Evolutionary conservation across 37 sponge, comb jelly and placozoan genomes (phyloP).

Genomic region (Mnemiopsis leidyi): DNA sequence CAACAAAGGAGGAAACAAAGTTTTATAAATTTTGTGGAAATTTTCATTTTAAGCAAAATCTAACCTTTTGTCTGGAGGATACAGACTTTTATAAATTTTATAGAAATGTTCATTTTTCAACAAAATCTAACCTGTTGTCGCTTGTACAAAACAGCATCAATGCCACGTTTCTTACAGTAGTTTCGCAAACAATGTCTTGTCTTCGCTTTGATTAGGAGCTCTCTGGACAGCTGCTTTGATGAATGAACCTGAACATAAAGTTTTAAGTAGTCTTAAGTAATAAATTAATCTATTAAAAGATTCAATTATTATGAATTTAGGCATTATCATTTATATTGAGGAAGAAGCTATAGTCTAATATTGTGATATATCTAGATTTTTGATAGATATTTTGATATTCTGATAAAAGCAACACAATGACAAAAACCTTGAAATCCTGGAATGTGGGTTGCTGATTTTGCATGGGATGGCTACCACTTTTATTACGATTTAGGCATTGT

Average conservation of each 20-base stretch:
- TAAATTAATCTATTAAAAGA: no score
- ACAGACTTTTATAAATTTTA: no score
- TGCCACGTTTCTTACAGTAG: conserved; percentile 19
- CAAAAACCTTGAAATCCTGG: conserved; percentile 15
- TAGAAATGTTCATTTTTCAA: no score
- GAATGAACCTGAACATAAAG: conserved; percentile 46
- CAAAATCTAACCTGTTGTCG: conserved; percentile 4
- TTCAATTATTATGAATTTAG: no score
- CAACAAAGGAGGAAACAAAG: no score
- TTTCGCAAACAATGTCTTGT: neutral
- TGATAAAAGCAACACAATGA: neutral
- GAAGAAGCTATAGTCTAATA: neutral
- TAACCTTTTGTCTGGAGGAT: no score
- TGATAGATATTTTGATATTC: no score
- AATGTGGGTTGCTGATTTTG: neutral
- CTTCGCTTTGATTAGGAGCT: conserved; percentile 26
- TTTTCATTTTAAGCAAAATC: no score
- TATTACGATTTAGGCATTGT: neutral
- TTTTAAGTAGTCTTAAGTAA: no score
- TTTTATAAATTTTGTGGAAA: no score
- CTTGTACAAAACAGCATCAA: conserved; percentile 45
- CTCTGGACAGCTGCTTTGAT: conserved; percentile 11
- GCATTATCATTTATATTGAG: neutral
- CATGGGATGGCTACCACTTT: neutral
- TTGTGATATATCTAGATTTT: no score